A percentile compares a stretch with the other conserved stretches of the same genome.
phyloP scores from a whole-genome alignment of 1,140 invertebrate species.

The Bombus impatiens region DNA sequence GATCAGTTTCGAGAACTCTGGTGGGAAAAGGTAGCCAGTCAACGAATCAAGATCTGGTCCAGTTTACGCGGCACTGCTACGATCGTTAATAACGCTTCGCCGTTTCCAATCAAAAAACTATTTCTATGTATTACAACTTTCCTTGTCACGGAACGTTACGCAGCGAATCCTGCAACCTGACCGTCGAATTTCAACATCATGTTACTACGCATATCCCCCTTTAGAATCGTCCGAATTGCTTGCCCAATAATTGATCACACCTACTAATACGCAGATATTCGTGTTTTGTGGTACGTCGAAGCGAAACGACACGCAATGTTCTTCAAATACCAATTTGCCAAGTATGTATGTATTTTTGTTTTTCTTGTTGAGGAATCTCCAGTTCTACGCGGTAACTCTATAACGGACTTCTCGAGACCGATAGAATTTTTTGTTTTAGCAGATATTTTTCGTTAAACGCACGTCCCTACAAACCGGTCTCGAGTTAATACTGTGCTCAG shows the following conservation, averaged over 20 bases:
- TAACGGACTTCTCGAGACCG: background rate
- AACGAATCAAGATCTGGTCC: background rate
- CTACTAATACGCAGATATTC: background rate
- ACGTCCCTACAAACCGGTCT: background rate
- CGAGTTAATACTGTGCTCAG: background rate
- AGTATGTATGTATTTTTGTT: background rate
- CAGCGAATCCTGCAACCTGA: background rate
- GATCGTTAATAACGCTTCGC: background rate
- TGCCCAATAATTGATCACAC: background rate
- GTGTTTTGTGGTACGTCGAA: background rate
- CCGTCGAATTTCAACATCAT: background rate
- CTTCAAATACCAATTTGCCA: background rate
- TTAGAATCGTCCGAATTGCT: background rate
- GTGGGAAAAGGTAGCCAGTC: background rate
- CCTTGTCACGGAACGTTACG: background rate
- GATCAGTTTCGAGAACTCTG: background rate
- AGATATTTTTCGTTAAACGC: constrained; percentile 14
- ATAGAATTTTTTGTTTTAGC: too few relatives aligned
- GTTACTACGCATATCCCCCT: background rate
- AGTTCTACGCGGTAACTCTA: background rate
- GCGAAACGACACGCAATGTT: background rate
- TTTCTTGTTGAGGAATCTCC: background rate
- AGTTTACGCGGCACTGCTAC: background rate
- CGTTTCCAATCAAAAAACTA: background rate
- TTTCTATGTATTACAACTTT: constrained; percentile 11